Base-by-base conservation (phyloP, 2,797 vertebrate species). In the Moxostoma hubbsi region DNA sequence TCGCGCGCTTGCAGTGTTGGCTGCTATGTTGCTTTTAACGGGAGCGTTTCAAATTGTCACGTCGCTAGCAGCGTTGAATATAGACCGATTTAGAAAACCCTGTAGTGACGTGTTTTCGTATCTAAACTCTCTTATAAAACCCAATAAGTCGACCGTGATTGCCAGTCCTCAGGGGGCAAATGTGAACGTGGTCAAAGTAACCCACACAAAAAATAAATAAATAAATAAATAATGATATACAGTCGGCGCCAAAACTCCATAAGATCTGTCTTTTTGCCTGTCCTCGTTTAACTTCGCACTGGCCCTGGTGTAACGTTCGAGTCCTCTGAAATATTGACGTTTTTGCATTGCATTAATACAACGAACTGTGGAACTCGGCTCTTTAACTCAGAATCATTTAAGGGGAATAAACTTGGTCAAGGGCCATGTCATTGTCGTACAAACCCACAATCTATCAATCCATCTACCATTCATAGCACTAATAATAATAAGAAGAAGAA, bases 241-340 rank as follows among this genome's bases (percentile, higher is more conserved):
- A 94, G 93, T 93, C 93, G 92, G 93, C 92, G 94, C 94, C 94
- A 94, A 93, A 93, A 94, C 93, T 93, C 93, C 91, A 92, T 92
- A 36, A 36, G 4, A 36, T 83, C 86, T 63, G 87, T 82, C 50
- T 55, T 79, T 84, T 88, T 83, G 82, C 88, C 73, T 91, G 88
- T 87, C 85, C 88, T 86, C 90, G 88, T 90, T 90, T 90, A 93
- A 95, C 92, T 94, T 95, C 88, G 86, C 86, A 88, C 89, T 91
- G 92, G 36, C 89, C 91, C 87, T 84, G 59, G 45, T 77, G 71
- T 73, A 63, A 62, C 64, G 55, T 58, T 69, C 68, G 46, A 72
- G 50, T 64, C 75, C 51, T 51, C 11, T 18, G 49, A 68, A 73
- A 76, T 55, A 76, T 68, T 68, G 65, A 76, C 84, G 84, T 83